Evolutionary conservation across 2,888 invertebrate genomes (phyloP).

Genomic region (Xestia sexstrigata): DNA sequence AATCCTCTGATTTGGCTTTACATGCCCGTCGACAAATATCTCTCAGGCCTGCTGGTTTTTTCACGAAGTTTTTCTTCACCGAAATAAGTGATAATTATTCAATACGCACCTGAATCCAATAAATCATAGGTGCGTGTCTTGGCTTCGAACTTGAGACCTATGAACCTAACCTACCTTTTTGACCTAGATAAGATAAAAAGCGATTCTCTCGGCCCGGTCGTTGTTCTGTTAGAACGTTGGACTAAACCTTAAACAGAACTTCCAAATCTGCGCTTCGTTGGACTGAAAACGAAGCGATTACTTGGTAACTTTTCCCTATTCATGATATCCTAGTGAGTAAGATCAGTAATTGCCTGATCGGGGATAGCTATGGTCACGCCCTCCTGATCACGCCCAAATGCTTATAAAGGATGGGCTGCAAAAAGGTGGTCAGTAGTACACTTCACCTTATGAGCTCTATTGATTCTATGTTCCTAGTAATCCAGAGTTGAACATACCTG

Average conservation of each 20-base stretch:
- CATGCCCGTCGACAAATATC: too few relatives aligned
- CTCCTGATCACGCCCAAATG: not conserved
- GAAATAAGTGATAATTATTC: too few relatives aligned
- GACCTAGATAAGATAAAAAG: too few relatives aligned
- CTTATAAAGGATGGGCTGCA: not conserved
- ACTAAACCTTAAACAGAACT: not conserved
- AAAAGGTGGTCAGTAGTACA: not conserved
- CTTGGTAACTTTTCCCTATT: not conserved
- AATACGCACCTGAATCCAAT: too few relatives aligned
- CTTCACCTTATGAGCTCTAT: not conserved
- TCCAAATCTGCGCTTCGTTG: not conserved
- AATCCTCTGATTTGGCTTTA: too few relatives aligned
- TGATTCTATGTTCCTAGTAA: conserved; percentile 13
- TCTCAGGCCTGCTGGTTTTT: too few relatives aligned
- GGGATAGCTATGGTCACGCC: conserved; percentile 4
- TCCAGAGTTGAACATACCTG: not conserved
- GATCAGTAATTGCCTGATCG: not conserved
- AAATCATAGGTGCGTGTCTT: too few relatives aligned
- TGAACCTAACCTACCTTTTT: too few relatives aligned
- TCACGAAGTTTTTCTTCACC: too few relatives aligned
- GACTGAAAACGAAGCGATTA: not conserved
- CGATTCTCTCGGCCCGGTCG: too few relatives aligned
- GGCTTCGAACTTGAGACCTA: too few relatives aligned
- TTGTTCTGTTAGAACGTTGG: too few relatives aligned
- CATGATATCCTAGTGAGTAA: conserved; percentile 15